Base-by-base conservation (phyloP, 2,888 invertebrate species). In the Conistra vaccinii region DNA sequence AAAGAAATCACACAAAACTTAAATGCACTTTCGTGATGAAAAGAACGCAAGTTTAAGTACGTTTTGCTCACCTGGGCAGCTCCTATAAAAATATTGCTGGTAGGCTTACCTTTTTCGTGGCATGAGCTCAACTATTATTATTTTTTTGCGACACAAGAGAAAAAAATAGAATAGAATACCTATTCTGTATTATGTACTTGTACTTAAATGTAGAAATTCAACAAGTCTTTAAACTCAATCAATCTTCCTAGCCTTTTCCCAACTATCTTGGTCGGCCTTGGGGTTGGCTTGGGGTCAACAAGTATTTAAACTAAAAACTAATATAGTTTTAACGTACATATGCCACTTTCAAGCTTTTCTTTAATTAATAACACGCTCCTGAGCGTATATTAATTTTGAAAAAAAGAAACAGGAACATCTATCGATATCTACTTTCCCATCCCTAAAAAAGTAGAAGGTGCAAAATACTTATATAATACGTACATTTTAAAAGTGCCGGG, bases 391-490 rank as follows among this genome's bases (percentile, higher is more conserved):
- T 9, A 17, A 57, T 57, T 17, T 17, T 9, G 26, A 57, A 17
- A 57, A 57, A 57, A 26, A 7, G 2, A 20, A 26, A 39, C 57
- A 1, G 23, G 10, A 14, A n/a, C 0, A 58, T 14, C 6, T 20
- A 35, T 73, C 83, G 79, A 79, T 7, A 58, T 0, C 12, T 14
- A 17, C 5, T 2, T 12, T 29, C 77, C 32, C 84, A 69, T 55
- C 73, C 51, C 77, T 77, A 76, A 39, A 58, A 63, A 58, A 66
- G 65, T 51, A 62, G 76, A 80, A 84, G 86, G 85, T 86, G 89
- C 82, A 88, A 87, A 88, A 87, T 84, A 84, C 87, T 80, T 82
- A 70, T 70, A 75, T 79, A 81, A 81, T 73, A 77, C 73, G 63
- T 76, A 85, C 76, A 78, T 83, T 87, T 85, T 85, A 84, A 84